These are phyloP conservation scores for Paramisgurnus dabryanus DNA, from an alignment of 2,113 vertebrate genomes.

Conservation along the genomic window DNA sequence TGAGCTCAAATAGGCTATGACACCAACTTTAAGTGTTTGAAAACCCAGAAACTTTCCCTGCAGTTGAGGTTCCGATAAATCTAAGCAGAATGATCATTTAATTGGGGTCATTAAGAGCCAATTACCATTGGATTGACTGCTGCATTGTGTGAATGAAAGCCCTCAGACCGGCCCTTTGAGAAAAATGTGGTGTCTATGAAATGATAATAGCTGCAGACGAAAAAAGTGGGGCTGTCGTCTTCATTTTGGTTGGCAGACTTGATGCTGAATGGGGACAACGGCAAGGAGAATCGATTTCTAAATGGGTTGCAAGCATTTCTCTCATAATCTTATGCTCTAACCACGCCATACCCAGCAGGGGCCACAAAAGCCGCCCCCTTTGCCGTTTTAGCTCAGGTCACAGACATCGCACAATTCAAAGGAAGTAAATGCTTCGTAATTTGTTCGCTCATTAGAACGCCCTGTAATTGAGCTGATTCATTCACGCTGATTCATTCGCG, in stretches of 20 bases:
- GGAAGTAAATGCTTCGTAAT: slow-evolving; percentile 39
- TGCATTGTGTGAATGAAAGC: slow-evolving; percentile 26
- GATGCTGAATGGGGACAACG: slow-evolving; percentile 48
- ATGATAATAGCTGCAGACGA: slow-evolving; percentile 50
- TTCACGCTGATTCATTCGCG: slow-evolving; percentile 22
- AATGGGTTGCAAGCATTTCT: slow-evolving; percentile 52
- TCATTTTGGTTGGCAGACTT: slow-evolving; percentile 52
- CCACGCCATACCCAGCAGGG: slow-evolving; percentile 35
- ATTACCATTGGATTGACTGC: slow-evolving; percentile 48
- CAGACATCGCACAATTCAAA: slow-evolving; percentile 44
- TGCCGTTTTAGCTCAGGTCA: slow-evolving; percentile 42
- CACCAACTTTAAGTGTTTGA: not conserved
- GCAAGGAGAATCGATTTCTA: slow-evolving; percentile 53
- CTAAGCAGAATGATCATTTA: slow-evolving; percentile 38
- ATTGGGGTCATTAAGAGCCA: slow-evolving; percentile 47
- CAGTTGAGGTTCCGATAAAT: slow-evolving; percentile 19
- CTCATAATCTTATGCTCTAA: slow-evolving; percentile 46
- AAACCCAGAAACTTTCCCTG: not conserved
- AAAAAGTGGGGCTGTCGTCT: slow-evolving; percentile 51
- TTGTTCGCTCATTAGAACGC: slow-evolving; percentile 47
- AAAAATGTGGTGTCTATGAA: slow-evolving; percentile 47
- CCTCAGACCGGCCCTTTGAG: slow-evolving; percentile 24
- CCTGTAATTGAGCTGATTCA: slow-evolving; percentile 37
- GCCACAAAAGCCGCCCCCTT: slow-evolving; percentile 25
- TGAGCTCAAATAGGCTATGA: not conserved